These are phyloP conservation scores for Symphodus melops DNA, from an alignment of 2,113 vertebrate genomes.

Conservation along the genomic window DNA sequence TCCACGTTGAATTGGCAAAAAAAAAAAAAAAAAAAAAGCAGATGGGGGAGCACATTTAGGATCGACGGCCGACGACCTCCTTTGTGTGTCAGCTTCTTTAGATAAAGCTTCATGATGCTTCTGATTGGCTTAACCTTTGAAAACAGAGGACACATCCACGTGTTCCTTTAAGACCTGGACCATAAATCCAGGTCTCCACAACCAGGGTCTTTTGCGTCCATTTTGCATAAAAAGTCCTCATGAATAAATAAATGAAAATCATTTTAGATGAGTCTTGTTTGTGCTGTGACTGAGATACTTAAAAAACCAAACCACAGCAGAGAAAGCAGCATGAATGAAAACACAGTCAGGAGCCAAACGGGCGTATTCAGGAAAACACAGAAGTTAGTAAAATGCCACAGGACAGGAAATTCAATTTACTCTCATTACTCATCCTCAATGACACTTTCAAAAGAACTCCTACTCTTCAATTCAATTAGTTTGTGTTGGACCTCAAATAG, in stretches of 20 bases:
- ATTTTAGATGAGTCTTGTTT: background rate
- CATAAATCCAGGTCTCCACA: too few relatives aligned
- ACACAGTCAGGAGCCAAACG: background rate
- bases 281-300: background rate
- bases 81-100: too few relatives aligned
- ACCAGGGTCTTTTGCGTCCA: too few relatives aligned
- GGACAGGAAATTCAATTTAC: background rate
- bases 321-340: background rate
- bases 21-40: too few relatives aligned
- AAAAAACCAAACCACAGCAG: background rate
- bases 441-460: background rate
- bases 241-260: background rate
- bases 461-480: background rate
- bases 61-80: too few relatives aligned
- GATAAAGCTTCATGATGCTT: too few relatives aligned
- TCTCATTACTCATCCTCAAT: background rate
- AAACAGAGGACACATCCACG: background rate
- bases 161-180: background rate
- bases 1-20: too few relatives aligned
- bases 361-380: background rate
- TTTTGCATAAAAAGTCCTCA: too few relatives aligned
- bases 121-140: background rate
- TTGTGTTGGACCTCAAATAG: background rate
- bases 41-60: too few relatives aligned
- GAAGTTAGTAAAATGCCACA: background rate